These are phyloP conservation scores for Phylloscopus whistleri DNA, from an alignment of 2,113 vertebrate genomes.

Conservation along the genomic window DNA sequence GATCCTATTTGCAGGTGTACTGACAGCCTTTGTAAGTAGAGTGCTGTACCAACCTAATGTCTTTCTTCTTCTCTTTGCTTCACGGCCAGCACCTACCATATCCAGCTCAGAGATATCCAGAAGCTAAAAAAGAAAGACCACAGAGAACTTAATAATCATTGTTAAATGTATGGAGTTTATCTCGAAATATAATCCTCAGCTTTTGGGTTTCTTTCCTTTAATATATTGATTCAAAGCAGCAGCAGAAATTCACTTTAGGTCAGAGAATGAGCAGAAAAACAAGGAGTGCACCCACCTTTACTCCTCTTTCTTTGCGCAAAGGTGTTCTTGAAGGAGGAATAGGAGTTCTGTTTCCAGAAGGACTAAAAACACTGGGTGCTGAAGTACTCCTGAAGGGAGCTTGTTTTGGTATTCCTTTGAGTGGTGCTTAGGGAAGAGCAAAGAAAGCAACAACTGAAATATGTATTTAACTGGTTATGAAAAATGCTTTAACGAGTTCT, in stretches of 20 bases:
- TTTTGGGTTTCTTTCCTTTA: background rate
- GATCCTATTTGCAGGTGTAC: background rate
- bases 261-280: background rate
- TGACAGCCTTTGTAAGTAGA: background rate
- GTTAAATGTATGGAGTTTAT: background rate
- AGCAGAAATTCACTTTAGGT: background rate
- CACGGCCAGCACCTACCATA: conserved; percentile 89
- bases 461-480: background rate
- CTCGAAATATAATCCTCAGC: background rate
- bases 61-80: conserved; percentile 96
- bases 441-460: background rate
- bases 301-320: conserved; percentile 91
- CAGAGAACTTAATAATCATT: background rate
- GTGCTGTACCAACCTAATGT: conserved; percentile 81
- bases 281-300: conserved; percentile 79
- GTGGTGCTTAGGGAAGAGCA: conserved; percentile 79
- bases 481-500: background rate
- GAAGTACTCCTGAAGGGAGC: conserved; percentile 93
- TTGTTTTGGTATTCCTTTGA: conserved; percentile 96
- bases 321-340: conserved; percentile 89
- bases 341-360: conserved; percentile 89
- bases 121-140: conserved; percentile 72
- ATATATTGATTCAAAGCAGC: background rate
- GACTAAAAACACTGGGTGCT: conserved; percentile 91
- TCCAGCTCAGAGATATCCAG: conserved; percentile 92